Base-by-base conservation (phyloP, 2,888 invertebrate species). In the Thymelicus sylvestris region DNA sequence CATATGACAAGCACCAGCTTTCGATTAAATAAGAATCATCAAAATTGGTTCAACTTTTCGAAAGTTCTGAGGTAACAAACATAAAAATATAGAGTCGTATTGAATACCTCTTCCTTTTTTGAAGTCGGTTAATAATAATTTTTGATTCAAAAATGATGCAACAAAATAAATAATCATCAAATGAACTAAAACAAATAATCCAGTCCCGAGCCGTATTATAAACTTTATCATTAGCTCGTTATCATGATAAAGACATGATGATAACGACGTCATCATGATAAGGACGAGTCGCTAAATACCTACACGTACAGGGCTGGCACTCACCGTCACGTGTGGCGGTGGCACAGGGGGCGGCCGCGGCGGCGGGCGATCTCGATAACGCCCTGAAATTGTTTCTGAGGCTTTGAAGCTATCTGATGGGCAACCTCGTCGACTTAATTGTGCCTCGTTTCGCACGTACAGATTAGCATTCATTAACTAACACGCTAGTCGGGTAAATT, bases 381-480 rank as follows among this genome's bases (percentile, higher is more conserved):
- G 77, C 74, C 74, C 78, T 80, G 84, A 89, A 93, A 92, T 92
- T 92, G 92, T 92, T 93, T 91, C 90, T 86, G 83, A 83, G 80
- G 84, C 85, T 83, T 76, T 77, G 77, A 78, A 82, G 79, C 79
- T 91, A 92, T 92, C 92, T 86, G 91, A 92, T 91, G 87, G 88
- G 86, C 75, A 75, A 74, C 76, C 75, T 75, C 77, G 52, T 61
- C 63, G 63, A 71, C 70, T 76, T 80, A 81, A 78, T 81, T 81
- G 79, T 76, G 75, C 76, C 75, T 74, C 76, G 73, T 76, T 78
- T 78, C 62, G 72, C 71, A 74, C 69, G 70, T 70, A 59, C 64
- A 64, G 64, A 69, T 69, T 69, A 69, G 57, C 72, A 63, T 70
- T 67, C 67, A 64, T 69, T 69, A 64, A 69, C 48, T 69, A 48